A percentile compares a stretch with the other conserved stretches of the same genome.
These are phyloP conservation scores for Hyposoter didymator DNA, from an alignment of 2,888 invertebrate species.

Conservation along the genomic window DNA sequence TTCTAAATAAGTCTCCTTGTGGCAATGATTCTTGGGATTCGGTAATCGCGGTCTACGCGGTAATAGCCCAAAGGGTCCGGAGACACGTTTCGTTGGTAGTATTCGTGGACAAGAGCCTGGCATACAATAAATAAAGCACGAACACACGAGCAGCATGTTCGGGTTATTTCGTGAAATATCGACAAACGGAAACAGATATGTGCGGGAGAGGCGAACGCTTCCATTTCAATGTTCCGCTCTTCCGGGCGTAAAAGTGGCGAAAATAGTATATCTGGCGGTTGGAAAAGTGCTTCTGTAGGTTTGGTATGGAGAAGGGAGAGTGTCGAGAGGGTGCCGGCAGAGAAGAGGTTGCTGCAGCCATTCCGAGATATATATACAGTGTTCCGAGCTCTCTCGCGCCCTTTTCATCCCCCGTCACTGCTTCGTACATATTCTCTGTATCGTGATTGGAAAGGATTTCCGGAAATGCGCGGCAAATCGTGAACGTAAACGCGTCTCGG, in stretches of 20 bases:
- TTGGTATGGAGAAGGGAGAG: conserved; percentile 60
- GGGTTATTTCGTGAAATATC: conserved; percentile 79
- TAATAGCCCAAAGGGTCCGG: conserved; percentile 67
- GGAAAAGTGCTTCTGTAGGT: conserved; percentile 43
- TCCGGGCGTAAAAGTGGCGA: conserved; percentile 81
- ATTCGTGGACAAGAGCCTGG: conserved; percentile 35
- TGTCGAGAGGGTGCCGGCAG: conserved; percentile 58
- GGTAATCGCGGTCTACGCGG: conserved; percentile 53
- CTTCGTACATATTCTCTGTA: conserved; percentile 42
- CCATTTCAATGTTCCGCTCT: conserved; percentile 82
- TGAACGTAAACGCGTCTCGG: conserved; percentile 44
- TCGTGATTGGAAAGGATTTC: conserved; percentile 71
- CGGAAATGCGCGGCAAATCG: conserved; percentile 65
- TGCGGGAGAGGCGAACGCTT: conserved; percentile 76
- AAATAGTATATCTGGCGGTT: conserved; percentile 74
- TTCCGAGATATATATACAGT: conserved; percentile 35
- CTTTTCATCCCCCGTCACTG: conserved; percentile 23
- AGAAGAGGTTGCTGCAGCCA: conserved; percentile 55
- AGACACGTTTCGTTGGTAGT: conserved; percentile 63
- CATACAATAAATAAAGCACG: conserved; percentile 10
- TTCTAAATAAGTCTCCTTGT: not conserved
- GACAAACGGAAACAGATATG: conserved; percentile 74
- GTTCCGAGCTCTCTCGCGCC: conserved; percentile 40
- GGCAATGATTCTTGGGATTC: conserved; percentile 20
- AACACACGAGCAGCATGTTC: conserved; percentile 68